Evolutionary conservation across 1,140 invertebrate species (phyloP).

Genomic region (Penaeus chinensis): DNA sequence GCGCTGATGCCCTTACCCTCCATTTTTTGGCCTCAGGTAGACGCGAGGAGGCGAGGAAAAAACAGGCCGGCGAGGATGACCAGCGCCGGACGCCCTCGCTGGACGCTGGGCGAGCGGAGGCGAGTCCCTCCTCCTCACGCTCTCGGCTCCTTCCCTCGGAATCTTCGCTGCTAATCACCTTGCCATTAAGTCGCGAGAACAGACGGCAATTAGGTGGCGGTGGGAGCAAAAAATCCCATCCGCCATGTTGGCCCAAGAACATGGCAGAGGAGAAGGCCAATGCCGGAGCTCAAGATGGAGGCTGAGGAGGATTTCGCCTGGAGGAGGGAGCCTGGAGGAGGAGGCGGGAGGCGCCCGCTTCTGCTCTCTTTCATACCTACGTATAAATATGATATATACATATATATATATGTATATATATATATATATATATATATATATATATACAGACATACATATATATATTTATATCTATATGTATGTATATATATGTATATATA

Average conservation of each 20-base stretch:
- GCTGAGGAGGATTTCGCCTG: no score
- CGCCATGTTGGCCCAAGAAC: no score
- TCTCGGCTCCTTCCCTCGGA: neutral
- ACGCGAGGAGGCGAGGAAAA: neutral
- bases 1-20: slow-evolving; percentile 21
- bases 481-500: no score
- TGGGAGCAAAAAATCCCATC: no score
- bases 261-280: no score
- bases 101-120: neutral
- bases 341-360: no score
- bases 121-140: neutral
- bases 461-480: no score
- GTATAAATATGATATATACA: neutral
- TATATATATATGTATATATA: neutral
- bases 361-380: no score
- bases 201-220: no score
- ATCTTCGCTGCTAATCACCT: neutral
- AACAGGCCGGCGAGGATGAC: slow-evolving; percentile 20
- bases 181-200: no score
- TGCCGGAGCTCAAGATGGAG: no score
- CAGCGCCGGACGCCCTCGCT: slow-evolving; percentile 29
- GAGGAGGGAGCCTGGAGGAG: no score
- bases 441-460: neutral
- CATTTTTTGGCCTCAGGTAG: slow-evolving; percentile 42
- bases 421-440: slow-evolving; percentile 17